These are phyloP conservation scores for Lithosia quadra DNA, from an alignment of 2,888 invertebrate species.

Conservation along the genomic window DNA sequence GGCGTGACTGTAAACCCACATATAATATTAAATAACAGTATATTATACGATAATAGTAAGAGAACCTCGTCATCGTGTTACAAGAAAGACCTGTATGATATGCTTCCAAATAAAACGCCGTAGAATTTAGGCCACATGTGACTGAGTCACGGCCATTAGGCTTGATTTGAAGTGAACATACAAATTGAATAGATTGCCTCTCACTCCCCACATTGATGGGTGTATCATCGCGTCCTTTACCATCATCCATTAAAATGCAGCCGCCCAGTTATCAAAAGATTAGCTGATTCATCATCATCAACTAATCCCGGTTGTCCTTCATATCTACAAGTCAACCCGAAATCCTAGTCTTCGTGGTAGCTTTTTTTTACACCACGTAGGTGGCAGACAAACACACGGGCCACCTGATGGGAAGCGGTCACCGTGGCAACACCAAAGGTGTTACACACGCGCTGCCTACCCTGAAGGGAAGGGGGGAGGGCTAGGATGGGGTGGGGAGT, in stretches of 20 bases:
- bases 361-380: too few species aligned
- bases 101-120: slow-evolving; percentile 34
- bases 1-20: too few species aligned
- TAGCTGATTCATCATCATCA: neutral
- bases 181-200: slow-evolving; percentile 44
- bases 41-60: neutral
- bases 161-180: slow-evolving; percentile 27
- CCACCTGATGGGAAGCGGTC: too few species aligned
- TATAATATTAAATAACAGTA: neutral
- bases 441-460: too few species aligned
- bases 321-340: too few species aligned
- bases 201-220: slow-evolving; percentile 24
- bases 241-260: slow-evolving; percentile 15
- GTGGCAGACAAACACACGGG: too few species aligned
- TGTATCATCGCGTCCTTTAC: slow-evolving; percentile 37
- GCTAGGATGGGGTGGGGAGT: too few species aligned
- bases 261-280: neutral
- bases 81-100: slow-evolving; percentile 26
- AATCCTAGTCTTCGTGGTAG: too few species aligned
- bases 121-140: slow-evolving; percentile 35
- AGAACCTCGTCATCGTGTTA: slow-evolving; percentile 22
- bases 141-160: slow-evolving; percentile 40
- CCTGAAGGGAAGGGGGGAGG: too few species aligned
- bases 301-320: neutral
- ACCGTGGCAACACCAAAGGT: too few species aligned